Percentiles rank a stretch among this genome's conserved stretches.
phyloP scores from a whole-genome alignment of 2,888 invertebrate genomes.

The Ophion obscuratus region DNA sequence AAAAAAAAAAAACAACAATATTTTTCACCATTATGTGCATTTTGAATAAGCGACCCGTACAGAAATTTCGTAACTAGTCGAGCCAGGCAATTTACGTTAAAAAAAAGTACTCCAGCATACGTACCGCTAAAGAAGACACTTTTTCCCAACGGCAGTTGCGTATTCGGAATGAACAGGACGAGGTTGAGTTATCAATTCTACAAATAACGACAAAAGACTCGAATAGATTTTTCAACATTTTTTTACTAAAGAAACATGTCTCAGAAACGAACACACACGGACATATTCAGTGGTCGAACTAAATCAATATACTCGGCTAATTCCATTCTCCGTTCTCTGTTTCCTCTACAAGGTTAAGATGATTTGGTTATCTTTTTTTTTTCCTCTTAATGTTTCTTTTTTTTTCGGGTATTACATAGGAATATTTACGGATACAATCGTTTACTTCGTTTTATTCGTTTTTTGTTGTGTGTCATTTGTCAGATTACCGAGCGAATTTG shows the following conservation, averaged over 20 bases:
- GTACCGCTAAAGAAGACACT: no score
- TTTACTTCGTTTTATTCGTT: slow-evolving; percentile 64
- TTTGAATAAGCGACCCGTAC: background rate
- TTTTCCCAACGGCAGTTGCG: no score
- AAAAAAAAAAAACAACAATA: background rate
- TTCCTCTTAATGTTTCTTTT: slow-evolving; percentile 66
- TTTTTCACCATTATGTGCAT: background rate
- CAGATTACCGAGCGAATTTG: slow-evolving; percentile 75
- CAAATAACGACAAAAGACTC: background rate
- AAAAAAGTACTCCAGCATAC: no score
- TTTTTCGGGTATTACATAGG: slow-evolving; percentile 78
- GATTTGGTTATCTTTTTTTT: slow-evolving; percentile 75
- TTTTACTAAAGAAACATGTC: slow-evolving; percentile 87
- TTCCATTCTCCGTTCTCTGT: slow-evolving; percentile 69
- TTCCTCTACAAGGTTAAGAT: slow-evolving; percentile 81
- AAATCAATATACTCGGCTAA: slow-evolving; percentile 81
- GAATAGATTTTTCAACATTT: slow-evolving; percentile 74
- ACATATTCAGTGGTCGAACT: slow-evolving; percentile 84
- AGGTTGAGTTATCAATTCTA: background rate
- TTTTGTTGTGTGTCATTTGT: slow-evolving; percentile 67
- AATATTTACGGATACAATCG: slow-evolving; percentile 79
- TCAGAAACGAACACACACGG: slow-evolving; percentile 86
- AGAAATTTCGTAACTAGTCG: background rate
- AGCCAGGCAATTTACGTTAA: no score
- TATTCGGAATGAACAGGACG: background rate